phyloP scores from a whole-genome alignment of 2,113 vertebrate species.

The Poeciliopsis occidentalis region DNA sequence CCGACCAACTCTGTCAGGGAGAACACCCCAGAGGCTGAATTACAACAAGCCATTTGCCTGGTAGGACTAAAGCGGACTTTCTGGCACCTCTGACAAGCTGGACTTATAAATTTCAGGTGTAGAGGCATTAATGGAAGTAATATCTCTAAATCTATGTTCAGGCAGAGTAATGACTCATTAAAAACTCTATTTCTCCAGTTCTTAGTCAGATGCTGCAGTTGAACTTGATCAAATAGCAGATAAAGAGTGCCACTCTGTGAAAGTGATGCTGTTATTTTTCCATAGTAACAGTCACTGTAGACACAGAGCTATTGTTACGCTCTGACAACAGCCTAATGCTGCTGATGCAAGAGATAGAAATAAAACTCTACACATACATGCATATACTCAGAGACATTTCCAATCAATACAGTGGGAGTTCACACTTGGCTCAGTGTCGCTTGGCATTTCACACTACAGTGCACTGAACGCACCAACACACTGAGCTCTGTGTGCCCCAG shows the following conservation, averaged over 20 bases:
- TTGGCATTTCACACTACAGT: constrained; percentile 18
- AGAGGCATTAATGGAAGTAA: background rate
- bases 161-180: too few species aligned
- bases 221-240: background rate
- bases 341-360: constrained; percentile 39
- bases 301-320: constrained; percentile 47
- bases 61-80: constrained; percentile 18
- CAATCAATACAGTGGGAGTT: constrained; percentile 26
- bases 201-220: background rate
- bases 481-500: constrained; percentile 25
- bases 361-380: background rate
- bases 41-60: constrained; percentile 25
- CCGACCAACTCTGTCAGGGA: constrained; percentile 40
- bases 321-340: constrained; percentile 36
- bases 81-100: constrained; percentile 6
- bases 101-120: background rate
- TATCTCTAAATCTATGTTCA: background rate
- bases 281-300: constrained; percentile 52
- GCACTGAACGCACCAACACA: constrained; percentile 6
- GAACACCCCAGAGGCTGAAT: constrained; percentile 48
- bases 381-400: constrained; percentile 12
- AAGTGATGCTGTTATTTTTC: constrained; percentile 42
- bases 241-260: constrained; percentile 28
- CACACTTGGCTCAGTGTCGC: constrained; percentile 32
- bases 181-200: background rate